Conservation (phyloP, 2,888 invertebrate genomes). For the Melanostoma mellinum region DNA sequence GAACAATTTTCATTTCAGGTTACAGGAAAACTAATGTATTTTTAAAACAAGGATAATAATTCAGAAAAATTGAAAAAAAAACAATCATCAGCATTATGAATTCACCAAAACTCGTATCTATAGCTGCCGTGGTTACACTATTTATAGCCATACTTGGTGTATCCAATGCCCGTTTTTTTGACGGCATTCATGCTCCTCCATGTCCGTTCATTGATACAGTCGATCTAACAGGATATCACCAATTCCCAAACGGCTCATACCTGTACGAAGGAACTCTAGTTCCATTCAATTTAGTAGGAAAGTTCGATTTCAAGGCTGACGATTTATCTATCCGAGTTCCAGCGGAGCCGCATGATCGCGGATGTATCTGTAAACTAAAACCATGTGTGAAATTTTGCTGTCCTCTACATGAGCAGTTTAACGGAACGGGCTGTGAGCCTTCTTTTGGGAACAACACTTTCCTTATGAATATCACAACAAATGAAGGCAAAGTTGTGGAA, state of each 20-base stretch:
- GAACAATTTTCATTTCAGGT: background rate
- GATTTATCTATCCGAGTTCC: slow-evolving; percentile 76
- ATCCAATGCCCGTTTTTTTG: slow-evolving; percentile 17
- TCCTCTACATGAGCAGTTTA: slow-evolving; percentile 75
- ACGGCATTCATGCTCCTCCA: slow-evolving; percentile 73
- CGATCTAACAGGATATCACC: slow-evolving; percentile 77
- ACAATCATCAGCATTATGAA: slow-evolving; percentile 9
- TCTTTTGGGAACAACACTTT: slow-evolving; percentile 30
- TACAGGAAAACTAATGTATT: background rate
- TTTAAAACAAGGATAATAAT: background rate
- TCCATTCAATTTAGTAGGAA: slow-evolving; percentile 76
- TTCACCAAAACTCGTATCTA: slow-evolving; percentile 1
- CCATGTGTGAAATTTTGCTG: slow-evolving; percentile 81
- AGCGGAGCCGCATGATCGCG: slow-evolving; percentile 78
- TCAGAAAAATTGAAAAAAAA: background rate
- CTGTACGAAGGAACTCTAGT: slow-evolving; percentile 78
- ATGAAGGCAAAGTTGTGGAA: slow-evolving; percentile 58
- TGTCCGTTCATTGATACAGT: slow-evolving; percentile 79
- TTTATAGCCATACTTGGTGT: background rate
- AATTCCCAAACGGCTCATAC: slow-evolving; percentile 78
- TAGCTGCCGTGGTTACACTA: slow-evolving; percentile 15
- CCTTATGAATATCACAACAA: slow-evolving; percentile 76
- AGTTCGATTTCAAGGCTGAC: slow-evolving; percentile 78
- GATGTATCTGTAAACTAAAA: slow-evolving; percentile 80
- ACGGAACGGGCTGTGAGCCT: slow-evolving; percentile 46